These are phyloP conservation scores for Exephanes ischioxanthus DNA, from an alignment of 2,888 invertebrate genomes.

Conservation along the genomic window DNA sequence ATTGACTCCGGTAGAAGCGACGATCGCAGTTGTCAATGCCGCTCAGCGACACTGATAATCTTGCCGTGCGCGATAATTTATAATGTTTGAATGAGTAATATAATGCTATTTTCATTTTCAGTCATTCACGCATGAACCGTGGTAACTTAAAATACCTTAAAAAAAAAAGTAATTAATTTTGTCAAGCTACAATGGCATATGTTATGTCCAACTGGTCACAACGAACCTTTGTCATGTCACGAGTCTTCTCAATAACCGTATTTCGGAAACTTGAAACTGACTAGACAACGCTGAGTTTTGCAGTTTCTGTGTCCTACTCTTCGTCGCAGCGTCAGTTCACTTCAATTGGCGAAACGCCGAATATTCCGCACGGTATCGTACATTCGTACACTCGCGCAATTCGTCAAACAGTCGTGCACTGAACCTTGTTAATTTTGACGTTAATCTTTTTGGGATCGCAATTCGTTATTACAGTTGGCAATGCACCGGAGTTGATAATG, in stretches of 20 bases:
- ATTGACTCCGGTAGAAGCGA: background rate
- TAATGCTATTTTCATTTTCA: background rate
- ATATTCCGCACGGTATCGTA: background rate
- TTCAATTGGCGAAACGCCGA: background rate
- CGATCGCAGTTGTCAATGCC: background rate
- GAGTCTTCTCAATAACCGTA: background rate
- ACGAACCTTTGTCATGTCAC: background rate
- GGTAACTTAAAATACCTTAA: background rate
- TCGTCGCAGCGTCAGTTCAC: slow-evolving; percentile 4
- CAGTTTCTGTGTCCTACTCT: background rate
- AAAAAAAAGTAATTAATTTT: background rate
- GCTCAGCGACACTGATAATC: slow-evolving; percentile 5
- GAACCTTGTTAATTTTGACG: slow-evolving; percentile 64
- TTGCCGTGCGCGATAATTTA: background rate
- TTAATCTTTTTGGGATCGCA: slow-evolving; percentile 53
- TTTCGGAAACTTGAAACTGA: slow-evolving; percentile 25
- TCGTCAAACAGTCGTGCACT: slow-evolving; percentile 74
- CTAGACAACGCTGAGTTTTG: background rate
- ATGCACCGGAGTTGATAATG: slow-evolving; percentile 1
- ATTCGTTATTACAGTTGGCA: background rate
- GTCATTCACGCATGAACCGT: background rate
- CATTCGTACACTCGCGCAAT: background rate
- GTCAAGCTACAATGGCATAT: background rate
- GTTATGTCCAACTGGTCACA: background rate
- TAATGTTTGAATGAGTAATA: background rate